phyloP scores from a whole-genome alignment of 1,140 invertebrate species.

The Zaprionus camerounensis region DNA sequence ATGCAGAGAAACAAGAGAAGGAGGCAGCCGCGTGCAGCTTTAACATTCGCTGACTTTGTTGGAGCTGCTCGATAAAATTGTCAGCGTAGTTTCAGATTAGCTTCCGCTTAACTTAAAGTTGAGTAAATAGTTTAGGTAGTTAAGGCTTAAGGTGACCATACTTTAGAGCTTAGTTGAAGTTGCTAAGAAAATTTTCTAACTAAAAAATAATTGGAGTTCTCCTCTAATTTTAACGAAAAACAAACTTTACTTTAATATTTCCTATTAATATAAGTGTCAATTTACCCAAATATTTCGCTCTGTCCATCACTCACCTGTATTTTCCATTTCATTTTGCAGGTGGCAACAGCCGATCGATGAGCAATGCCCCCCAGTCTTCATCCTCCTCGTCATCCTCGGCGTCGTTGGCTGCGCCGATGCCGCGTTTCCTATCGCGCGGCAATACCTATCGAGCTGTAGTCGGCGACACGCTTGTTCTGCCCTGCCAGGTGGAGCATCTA shows the following conservation, averaged over 20 bases:
- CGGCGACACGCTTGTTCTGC: conserved; percentile 89
- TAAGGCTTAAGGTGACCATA: background rate
- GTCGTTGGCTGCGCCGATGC: conserved; percentile 72
- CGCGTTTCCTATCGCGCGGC: conserved; percentile 89
- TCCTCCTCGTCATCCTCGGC: conserved; percentile 54
- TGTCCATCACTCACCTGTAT: background rate
- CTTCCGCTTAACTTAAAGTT: background rate
- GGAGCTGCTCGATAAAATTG: background rate
- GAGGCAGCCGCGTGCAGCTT: no score
- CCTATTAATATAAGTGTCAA: no score
- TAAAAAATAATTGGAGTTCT: no score
- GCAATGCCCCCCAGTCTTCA: conserved; percentile 43
- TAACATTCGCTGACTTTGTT: background rate
- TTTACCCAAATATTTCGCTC: background rate
- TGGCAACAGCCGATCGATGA: conserved; percentile 72
- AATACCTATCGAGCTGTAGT: conserved; percentile 90
- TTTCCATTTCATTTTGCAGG: conserved; percentile 47
- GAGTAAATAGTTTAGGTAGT: background rate
- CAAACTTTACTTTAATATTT: background rate
- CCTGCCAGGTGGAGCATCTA: conserved; percentile 91
- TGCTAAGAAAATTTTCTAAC: no score
- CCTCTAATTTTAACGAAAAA: no score
- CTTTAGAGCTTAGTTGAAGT: background rate
- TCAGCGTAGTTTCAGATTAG: background rate
- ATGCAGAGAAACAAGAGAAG: no score